Base-by-base conservation (phyloP, 2,113 vertebrate species). In the Aptenodytes forsteri region DNA sequence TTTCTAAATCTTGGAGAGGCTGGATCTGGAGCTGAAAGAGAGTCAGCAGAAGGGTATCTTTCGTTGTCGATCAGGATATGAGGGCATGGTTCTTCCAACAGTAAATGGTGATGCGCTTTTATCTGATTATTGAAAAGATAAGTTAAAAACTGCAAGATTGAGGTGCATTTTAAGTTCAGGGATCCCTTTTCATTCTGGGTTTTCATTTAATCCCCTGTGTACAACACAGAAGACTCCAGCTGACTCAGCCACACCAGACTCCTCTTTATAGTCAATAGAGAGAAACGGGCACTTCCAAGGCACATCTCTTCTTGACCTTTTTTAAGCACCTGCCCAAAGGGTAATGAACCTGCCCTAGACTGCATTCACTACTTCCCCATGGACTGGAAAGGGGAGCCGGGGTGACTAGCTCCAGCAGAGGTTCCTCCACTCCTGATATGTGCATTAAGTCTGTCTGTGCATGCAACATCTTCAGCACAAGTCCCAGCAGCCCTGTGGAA, bases 41-140 rank as follows among this genome's bases (percentile, higher is more conserved):
- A 30, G n/a, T 64, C 59, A 83, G 15, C 23, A 89, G 27, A 86
- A 59, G 44, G 50, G 6, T 59, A 9, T 36, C 20, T 73, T 91
- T 44, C 5, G 1, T 65, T 64, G 19, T 58, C 54, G 11, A 16
- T 20, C 27, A 64, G 38, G 42, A 36, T 16, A 22, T 12, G 25
- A 77, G 26, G 15, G 6, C 10, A 16, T 5, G 10, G 19, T 6
- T 82, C 30, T 86, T 72, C 36, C 42, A 78, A 15, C 15, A 22
- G 6, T 21, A 47, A 72, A 38, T 14, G 30, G 6, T 25, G 61
- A 44, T 17, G 23, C 0, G 0, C 3, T 82, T 77, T 46, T 22
- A 17, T 13, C 38, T 90, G 32, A 1, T 78, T 56, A 21, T 25
- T 32, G 34, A n/a, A 69, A 62, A 58, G 4, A 6, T 16, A 56